Conservation (phyloP, 2,888 invertebrate genomes). For the Leptopterna dolabrata region DNA sequence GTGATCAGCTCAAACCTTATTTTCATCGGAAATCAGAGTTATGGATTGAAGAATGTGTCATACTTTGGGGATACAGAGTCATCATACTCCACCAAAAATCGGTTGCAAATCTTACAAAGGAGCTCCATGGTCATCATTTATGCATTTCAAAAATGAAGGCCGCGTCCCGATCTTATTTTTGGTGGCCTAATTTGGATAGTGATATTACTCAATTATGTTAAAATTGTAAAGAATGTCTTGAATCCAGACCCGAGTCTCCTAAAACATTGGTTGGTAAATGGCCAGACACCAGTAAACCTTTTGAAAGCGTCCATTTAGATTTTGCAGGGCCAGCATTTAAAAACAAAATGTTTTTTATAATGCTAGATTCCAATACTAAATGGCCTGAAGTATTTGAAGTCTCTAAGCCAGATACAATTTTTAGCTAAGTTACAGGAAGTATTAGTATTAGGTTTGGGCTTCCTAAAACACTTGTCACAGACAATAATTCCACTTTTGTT, state of each 20-base stretch:
- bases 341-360: not conserved
- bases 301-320: not conserved
- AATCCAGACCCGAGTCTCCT: not conserved
- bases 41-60: not conserved
- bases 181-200: too few relatives aligned
- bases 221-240: too few relatives aligned
- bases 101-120: too few relatives aligned
- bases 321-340: not conserved
- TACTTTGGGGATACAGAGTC: not conserved
- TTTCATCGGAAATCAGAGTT: not conserved
- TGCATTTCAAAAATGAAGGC: too few relatives aligned
- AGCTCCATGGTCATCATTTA: too few relatives aligned
- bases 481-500: too few relatives aligned
- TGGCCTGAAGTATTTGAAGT: not conserved
- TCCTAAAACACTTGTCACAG: too few relatives aligned
- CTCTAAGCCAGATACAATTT: not conserved
- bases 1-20: constrained; percentile 21
- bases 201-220: too few relatives aligned
- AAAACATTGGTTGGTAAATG: not conserved
- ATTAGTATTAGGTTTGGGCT: too few relatives aligned
- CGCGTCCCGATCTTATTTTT: too few relatives aligned
- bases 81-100: not conserved
- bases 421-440: too few relatives aligned
- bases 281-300: not conserved
- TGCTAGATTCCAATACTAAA: not conserved